Conservation (phyloP, 2,113 vertebrate species). For the Ptilonorhynchus violaceus region DNA sequence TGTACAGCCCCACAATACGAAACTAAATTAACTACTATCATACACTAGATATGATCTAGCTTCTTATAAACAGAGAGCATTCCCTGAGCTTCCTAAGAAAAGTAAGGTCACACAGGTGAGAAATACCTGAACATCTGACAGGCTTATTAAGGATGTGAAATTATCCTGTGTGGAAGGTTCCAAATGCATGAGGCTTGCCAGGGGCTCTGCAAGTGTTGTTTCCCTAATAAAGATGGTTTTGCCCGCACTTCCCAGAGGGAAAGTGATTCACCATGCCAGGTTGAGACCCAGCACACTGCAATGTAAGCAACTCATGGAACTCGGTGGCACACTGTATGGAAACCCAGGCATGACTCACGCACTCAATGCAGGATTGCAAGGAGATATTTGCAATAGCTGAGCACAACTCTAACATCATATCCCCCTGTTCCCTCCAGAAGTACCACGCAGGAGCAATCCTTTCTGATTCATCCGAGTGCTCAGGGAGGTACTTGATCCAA, state of each 20-base stretch:
- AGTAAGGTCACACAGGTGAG: too few species aligned
- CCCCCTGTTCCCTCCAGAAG: neutral
- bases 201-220: neutral
- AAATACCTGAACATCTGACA: neutral
- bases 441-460: neutral
- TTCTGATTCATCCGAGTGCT: neutral
- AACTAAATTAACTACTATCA: neutral
- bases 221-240: neutral
- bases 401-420: neutral
- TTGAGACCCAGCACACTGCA: neutral
- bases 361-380: neutral
- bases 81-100: neutral
- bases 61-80: neutral
- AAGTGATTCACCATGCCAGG: neutral
- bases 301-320: neutral
- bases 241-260: accelerated
- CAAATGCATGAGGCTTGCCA: neutral
- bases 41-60: too few species aligned
- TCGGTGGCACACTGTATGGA: neutral
- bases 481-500: neutral
- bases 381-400: neutral
- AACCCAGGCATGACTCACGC: neutral
- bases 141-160: neutral
- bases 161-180: neutral
- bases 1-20: neutral